Conservation (phyloP, 2,888 invertebrate genomes). For the Noctua comes region DNA sequence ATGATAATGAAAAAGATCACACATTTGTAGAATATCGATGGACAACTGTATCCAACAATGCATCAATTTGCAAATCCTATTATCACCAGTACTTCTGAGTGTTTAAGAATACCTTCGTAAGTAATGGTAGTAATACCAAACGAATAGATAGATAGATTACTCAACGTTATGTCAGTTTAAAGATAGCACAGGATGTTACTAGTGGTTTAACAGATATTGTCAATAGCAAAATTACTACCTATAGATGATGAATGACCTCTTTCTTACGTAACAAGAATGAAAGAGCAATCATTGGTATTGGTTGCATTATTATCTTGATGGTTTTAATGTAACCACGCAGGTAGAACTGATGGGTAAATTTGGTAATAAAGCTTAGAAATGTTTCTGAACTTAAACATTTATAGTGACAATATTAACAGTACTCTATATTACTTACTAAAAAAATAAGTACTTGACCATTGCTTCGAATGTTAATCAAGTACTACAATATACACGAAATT, state of each 20-base stretch:
- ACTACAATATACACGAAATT: background rate
- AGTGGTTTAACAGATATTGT: background rate
- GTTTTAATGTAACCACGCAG: background rate
- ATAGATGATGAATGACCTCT: background rate
- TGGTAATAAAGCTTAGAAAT: background rate
- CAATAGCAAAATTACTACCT: background rate
- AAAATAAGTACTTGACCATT: background rate
- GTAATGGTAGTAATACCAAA: constrained; percentile 4
- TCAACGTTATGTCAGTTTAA: background rate
- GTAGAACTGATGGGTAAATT: background rate
- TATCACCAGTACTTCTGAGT: background rate
- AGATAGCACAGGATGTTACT: background rate
- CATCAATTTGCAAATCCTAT: background rate
- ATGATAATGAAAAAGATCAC: constrained; percentile 46
- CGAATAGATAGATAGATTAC: no score
- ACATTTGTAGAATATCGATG: background rate
- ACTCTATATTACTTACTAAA: background rate
- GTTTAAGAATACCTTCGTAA: background rate
- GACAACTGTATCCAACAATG: background rate
- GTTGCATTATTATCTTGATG: background rate
- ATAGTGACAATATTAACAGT: background rate
- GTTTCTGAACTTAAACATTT: background rate
- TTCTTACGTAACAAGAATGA: background rate
- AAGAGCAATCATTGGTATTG: background rate
- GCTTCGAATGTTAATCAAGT: background rate